phyloP scores from a whole-genome alignment of 2,888 invertebrate species.

The Caenorhabditis sinica region DNA sequence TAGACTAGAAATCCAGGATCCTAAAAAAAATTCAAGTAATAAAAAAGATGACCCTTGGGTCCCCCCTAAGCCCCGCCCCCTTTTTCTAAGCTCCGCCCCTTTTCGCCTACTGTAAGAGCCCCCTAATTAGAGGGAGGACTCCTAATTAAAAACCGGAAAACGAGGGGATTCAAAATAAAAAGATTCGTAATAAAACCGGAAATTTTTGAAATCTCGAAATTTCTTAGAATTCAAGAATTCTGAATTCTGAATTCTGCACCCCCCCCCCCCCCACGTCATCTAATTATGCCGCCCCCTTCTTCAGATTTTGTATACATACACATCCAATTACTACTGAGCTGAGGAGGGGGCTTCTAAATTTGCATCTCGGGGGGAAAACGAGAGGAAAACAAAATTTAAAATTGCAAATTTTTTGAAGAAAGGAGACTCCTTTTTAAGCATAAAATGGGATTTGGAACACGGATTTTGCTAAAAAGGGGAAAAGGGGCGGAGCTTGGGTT shows the following conservation, averaged over 20 bases:
- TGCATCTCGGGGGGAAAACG: background rate
- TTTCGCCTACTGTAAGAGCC: background rate
- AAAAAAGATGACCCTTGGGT: background rate
- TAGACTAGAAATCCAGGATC: background rate
- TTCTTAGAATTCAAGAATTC: background rate
- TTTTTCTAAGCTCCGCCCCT: background rate
- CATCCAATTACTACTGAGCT: background rate
- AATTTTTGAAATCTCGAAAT: background rate
- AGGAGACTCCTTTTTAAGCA: background rate
- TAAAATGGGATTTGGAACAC: background rate
- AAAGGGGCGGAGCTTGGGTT: conserved; percentile 1
- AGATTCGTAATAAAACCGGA: conserved; percentile 19
- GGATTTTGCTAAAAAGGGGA: background rate
- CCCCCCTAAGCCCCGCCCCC: conserved; percentile 18
- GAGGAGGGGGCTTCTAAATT: background rate
- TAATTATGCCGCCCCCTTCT: background rate
- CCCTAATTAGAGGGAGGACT: conserved; percentile 3
- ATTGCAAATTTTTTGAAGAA: background rate
- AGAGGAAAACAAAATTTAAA: background rate
- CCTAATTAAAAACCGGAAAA: background rate
- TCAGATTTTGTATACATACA: background rate
- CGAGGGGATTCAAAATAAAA: background rate
- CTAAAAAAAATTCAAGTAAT: background rate
- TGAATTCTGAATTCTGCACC: background rate
- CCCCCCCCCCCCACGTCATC: conserved; percentile 9